Percentiles rank a stretch among this genome's conserved stretches.
These are phyloP conservation scores for Chaetops frenatus DNA, from an alignment of 2,113 vertebrate genomes.

Conservation along the genomic window DNA sequence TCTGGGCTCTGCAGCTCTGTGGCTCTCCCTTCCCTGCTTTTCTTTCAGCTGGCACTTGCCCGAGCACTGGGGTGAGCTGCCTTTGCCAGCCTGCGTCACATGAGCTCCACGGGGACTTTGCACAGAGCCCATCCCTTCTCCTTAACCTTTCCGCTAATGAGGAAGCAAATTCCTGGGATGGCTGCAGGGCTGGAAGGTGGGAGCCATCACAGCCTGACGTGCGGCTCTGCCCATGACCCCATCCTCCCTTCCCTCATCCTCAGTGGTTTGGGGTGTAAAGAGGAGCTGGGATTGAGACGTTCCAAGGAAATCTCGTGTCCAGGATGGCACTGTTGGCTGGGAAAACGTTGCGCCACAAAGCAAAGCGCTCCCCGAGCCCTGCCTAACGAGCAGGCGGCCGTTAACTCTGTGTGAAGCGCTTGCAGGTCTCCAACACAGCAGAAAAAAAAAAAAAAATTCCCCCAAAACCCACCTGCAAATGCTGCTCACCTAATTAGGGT, in stretches of 20 bases:
- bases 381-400: accelerated
- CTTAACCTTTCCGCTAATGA: constrained; percentile 19
- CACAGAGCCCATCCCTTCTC: neutral
- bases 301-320: neutral
- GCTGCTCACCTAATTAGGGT: neutral
- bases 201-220: neutral
- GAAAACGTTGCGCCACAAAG: neutral
- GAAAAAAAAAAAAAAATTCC: neutral
- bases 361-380: accelerated
- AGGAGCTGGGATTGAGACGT: neutral
- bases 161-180: constrained; percentile 5
- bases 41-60: accelerated
- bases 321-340: neutral
- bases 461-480: neutral
- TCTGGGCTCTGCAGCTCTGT: accelerated
- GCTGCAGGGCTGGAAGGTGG: neutral
- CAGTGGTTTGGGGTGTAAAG: neutral
- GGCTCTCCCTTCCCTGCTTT: neutral
- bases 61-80: accelerated
- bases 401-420: neutral
- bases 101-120: neutral
- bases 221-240: accelerated
- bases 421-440: neutral
- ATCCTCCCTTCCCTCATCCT: neutral
- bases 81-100: neutral